Percentiles rank a stretch among this genome's conserved stretches.
phyloP scores from a whole-genome alignment of 2,113 vertebrate genomes.

The Muntiacus reevesi region DNA sequence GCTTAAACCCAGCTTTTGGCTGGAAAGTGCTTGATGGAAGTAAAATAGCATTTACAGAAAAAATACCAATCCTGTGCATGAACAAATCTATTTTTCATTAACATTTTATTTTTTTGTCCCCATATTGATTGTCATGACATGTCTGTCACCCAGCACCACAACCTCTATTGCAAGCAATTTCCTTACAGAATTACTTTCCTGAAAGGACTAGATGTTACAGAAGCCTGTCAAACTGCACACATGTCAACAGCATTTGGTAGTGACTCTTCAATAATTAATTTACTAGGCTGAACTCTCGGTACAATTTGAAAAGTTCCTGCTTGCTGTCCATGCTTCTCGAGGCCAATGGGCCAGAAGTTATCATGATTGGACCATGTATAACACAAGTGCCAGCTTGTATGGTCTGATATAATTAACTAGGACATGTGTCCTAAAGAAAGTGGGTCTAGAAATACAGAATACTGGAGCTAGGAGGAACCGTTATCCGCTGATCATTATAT shows the following conservation, averaged over 20 bases:
- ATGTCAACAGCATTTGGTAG: slow-evolving; percentile 34
- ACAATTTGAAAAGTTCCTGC: background rate
- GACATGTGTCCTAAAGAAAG: background rate
- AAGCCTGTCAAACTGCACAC: slow-evolving; percentile 39
- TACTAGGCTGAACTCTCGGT: background rate
- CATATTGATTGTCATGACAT: background rate
- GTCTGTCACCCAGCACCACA: slow-evolving; percentile 30
- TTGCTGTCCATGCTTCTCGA: background rate
- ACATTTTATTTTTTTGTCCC: slow-evolving; percentile 39
- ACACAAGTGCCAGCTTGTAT: background rate
- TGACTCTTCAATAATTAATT: slow-evolving; percentile 53
- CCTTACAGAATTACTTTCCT: slow-evolving; percentile 62
- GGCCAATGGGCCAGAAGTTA: background rate
- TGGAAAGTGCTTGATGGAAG: slow-evolving; percentile 13
- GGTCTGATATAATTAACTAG: background rate
- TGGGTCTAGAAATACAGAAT: background rate
- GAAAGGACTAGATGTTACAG: slow-evolving; percentile 7
- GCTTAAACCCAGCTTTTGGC: background rate
- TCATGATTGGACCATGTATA: background rate
- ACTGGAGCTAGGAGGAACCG: background rate
- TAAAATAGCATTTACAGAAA: slow-evolving; percentile 38
- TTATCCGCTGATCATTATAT: background rate
- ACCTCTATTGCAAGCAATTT: slow-evolving; percentile 55
- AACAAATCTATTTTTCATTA: slow-evolving; percentile 44
- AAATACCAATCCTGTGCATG: background rate